Base-by-base conservation (phyloP, 1,140 invertebrate species). In the Ladona fulva region DNA sequence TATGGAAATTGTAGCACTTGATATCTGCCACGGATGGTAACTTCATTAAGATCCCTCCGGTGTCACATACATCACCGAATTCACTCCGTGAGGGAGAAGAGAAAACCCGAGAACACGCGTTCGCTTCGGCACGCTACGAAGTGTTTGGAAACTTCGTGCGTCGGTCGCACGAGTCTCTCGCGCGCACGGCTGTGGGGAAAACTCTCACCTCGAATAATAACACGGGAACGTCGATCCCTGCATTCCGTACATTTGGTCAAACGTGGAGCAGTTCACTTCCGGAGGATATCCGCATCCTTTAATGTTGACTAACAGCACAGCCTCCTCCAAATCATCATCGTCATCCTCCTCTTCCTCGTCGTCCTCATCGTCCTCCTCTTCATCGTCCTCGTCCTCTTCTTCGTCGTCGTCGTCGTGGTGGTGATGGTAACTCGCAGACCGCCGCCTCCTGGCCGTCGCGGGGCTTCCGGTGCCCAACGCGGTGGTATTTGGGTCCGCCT, bases 241-340 rank as follows among this genome's bases (percentile, higher is more conserved):
- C 80, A 89, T 87, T 76, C 93, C 93, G 82, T 92, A 93, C 78
- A 88, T 89, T 37, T 89, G 87, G 52, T 92, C 94, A 83, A 95
- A 96, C 81, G 93, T 93, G 80, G 90, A 89, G 85, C 94, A 96
- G 81, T 92, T 89, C n/a, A 95, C 92, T 25, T 86, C 87, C 24
- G 94, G 94, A 74, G 94, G 94, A 84, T 95, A 96, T n/a, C 94
- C 94, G 84, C 94, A 96, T 7, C 93, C 94, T 84, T 93, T 93
- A 83, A 93, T 92, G 85, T 94, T 94, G 77, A 93, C 91, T 77
- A 92, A 85, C 8, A 94, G 87, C 24, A 91, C 89, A 19, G 91
- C 92, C 81, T 93, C 90, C 77, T 88, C 87, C 77, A 66, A 12
- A 12, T 66, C 52, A 12, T 66, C 52, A 12, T 66, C 52, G 52